Conservation (phyloP, 1,140 invertebrate species). For the Ceratina australensis region DNA sequence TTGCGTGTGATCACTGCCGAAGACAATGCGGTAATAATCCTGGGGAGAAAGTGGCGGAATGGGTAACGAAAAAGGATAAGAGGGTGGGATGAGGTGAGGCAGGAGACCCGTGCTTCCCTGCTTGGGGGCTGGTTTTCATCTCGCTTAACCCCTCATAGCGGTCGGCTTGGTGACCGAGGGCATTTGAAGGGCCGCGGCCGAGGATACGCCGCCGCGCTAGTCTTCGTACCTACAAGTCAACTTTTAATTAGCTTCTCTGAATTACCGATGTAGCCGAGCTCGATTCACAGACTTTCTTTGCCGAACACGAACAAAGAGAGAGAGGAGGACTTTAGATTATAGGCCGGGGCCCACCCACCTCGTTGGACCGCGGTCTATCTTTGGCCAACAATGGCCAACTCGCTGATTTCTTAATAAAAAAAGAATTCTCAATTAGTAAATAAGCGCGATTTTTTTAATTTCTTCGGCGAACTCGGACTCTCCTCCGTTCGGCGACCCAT, state of each 20-base stretch:
- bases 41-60: conserved; percentile 58
- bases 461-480: neutral
- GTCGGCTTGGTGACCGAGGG: conserved; percentile 59
- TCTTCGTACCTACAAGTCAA: conserved; percentile 66
- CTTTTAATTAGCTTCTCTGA: conserved; percentile 74
- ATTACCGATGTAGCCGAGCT: conserved; percentile 68
- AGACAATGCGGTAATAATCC: conserved; percentile 54
- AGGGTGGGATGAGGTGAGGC: conserved; percentile 46
- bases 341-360: conserved; percentile 18
- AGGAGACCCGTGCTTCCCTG: conserved; percentile 50
- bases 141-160: conserved; percentile 65
- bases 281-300: conserved; percentile 59
- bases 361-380: conserved; percentile 45
- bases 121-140: conserved; percentile 61
- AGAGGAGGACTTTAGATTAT: conserved; percentile 37
- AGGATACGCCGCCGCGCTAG: conserved; percentile 41
- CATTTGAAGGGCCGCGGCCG: conserved; percentile 22
- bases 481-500: neutral
- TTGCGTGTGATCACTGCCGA: conserved; percentile 32
- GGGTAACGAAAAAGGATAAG: conserved; percentile 54
- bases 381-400: conserved; percentile 60
- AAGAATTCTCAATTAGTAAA: conserved; percentile 47
- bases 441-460: conserved; percentile 25
- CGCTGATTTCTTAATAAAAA: conserved; percentile 55
- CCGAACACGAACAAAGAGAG: conserved; percentile 57